Evolutionary conservation across 2,113 vertebrate genomes (phyloP), one percentile per base, ranked within the genome.

Genomic region (Kobus ellipsiprymnus): DNA sequence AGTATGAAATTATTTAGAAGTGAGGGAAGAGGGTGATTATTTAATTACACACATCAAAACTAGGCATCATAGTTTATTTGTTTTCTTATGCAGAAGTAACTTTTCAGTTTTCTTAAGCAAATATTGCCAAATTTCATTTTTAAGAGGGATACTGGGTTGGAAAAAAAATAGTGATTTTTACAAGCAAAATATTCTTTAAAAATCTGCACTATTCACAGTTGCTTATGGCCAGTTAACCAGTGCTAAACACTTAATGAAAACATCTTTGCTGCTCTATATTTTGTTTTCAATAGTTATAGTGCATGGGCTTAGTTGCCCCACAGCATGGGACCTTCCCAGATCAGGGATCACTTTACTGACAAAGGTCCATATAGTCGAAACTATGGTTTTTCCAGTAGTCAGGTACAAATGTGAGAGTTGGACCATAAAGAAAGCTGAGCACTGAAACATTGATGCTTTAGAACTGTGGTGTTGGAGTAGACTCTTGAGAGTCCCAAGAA

Each of bases 111-210:
- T 83, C 17, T 87, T 83, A 94, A 54, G 15, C 36, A 94, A 90
- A 87, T 90, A 89, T 25, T 95, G 33, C 36, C 19, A 87, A 78
- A 62, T 95, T 91, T 77, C 11, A 94, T 77, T 91, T 95, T 77
- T 62, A 80, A 90, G 25, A 62, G 11, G 10, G 17, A 64, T 19
- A 48, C 6, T 9, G 92, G 7, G 4, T 55, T 95, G 10, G 14
- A 55, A 87, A 84, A 40, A 21, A 54, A 82, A 59, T 0, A 3
- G 27, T 81, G 33, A 57, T 55, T 87, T 91, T 87, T 92, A 30
- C 33, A 93, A 86, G 23, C 7, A 62, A 81, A 90, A 86, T 25
- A 0, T 64, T 52, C 5, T 71, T 96, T 57, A 82, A 48, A 94
- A 87, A 40, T 55, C 30, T n/a, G 2, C 11, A 29, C 19, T 67